These are phyloP conservation scores for Erynnis tages DNA, from an alignment of 2,888 invertebrate species.

Conservation along the genomic window DNA sequence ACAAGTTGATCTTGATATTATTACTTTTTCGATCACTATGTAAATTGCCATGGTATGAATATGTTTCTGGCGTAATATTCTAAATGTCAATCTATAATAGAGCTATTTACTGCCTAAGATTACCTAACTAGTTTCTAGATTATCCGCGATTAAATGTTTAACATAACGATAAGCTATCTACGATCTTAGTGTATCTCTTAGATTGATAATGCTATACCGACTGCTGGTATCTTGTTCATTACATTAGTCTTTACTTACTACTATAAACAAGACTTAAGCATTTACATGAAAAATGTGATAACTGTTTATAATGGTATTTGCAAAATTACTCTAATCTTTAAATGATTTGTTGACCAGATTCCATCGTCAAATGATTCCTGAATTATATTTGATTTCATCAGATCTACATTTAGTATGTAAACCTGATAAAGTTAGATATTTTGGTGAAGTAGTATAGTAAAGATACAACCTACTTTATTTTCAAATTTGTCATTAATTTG, in stretches of 20 bases:
- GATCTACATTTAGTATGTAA: no score
- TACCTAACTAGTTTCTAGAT: slow-evolving; percentile 4
- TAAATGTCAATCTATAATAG: slow-evolving; percentile 1
- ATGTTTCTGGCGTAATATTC: slow-evolving; percentile 2
- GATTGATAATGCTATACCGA: slow-evolving; percentile 17
- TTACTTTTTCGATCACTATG: no score
- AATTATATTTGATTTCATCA: no score
- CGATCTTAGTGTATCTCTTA: slow-evolving; percentile 12
- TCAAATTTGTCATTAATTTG: no score
- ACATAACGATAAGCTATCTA: slow-evolving; percentile 14
- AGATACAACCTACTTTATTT: no score
- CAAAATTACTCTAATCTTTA: no score
- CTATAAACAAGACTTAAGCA: slow-evolving; percentile 7
- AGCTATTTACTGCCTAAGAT: slow-evolving; percentile 22
- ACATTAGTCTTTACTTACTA: slow-evolving; percentile 14
- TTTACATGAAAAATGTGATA: slow-evolving; percentile 22
- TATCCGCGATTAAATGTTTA: slow-evolving; percentile 6
- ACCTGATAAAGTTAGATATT: no score
- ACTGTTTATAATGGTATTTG: neutral
- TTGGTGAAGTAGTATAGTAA: no score
- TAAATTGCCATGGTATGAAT: no score
- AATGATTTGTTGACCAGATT: no score
- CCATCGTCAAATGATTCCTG: no score
- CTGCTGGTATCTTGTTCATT: slow-evolving; percentile 25
- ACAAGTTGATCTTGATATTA: no score